Conservation (phyloP, 2,797 vertebrate genomes). For the Poliocrania exsul region DNA sequence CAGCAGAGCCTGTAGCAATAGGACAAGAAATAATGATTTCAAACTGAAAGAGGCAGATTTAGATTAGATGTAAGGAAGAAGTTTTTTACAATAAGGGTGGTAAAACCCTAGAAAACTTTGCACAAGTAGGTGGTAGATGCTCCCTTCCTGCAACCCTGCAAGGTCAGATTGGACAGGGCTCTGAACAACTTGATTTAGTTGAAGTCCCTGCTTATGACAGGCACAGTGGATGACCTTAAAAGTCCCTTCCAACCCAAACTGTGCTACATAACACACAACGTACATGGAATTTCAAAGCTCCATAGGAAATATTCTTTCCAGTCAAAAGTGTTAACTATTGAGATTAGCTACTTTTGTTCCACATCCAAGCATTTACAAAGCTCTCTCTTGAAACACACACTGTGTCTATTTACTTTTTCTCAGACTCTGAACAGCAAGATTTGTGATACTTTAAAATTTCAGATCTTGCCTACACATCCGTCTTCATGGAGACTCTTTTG, state of each 20-base stretch:
- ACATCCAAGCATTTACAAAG: background rate
- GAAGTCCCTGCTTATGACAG: background rate
- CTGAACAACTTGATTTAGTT: no score
- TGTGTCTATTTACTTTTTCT: background rate
- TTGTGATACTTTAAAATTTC: background rate
- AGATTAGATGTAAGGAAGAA: background rate
- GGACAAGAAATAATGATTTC: background rate
- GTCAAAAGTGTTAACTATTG: background rate
- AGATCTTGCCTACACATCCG: background rate
- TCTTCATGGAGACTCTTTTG: background rate
- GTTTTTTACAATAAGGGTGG: background rate
- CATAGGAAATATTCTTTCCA: background rate
- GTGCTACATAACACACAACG: rapidly evolving
- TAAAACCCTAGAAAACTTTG: background rate
- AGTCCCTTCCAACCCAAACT: background rate
- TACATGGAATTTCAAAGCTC: background rate
- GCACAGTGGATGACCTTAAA: rapidly evolving
- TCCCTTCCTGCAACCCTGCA: background rate
- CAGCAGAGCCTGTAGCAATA: background rate
- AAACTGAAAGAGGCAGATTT: background rate
- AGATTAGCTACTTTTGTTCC: background rate
- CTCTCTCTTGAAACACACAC: background rate
- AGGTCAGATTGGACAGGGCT: rapidly evolving
- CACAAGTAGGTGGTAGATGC: background rate
- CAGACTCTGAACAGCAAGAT: background rate